Conservation (phyloP, 2,113 vertebrate species). For the Helogale parvula region DNA sequence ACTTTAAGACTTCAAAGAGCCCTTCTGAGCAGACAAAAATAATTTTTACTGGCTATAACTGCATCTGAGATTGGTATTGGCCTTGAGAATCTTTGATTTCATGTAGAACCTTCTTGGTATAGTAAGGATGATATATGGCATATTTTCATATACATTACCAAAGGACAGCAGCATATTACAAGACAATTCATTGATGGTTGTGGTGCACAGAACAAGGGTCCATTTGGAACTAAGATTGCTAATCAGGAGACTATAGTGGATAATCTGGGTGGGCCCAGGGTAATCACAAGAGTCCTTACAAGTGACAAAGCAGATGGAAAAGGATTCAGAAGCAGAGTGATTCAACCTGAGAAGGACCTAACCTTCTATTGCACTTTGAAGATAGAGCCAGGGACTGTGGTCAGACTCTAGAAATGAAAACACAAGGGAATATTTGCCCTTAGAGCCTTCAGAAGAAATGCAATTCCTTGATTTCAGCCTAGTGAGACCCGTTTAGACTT, state of each 20-base stretch:
- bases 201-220: not conserved
- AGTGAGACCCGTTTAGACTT: not conserved
- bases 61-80: not conserved
- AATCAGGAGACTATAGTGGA: not conserved
- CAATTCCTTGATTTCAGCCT: not conserved
- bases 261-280: not conserved
- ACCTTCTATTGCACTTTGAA: not conserved
- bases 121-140: not conserved
- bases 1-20: not conserved
- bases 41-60: not conserved
- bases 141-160: not conserved
- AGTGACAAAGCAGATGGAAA: not conserved
- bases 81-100: not conserved
- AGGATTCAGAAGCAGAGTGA: not conserved
- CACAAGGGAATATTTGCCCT: not conserved
- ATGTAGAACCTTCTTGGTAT: not conserved
- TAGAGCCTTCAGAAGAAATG: not conserved
- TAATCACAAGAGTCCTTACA: not conserved
- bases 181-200: not conserved
- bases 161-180: not conserved
- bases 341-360: not conserved
- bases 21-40: not conserved
- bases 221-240: not conserved
- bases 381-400: not conserved
- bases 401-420: not conserved